Conservation (phyloP, 2,797 vertebrate species). For the Telmatherina bonti region DNA sequence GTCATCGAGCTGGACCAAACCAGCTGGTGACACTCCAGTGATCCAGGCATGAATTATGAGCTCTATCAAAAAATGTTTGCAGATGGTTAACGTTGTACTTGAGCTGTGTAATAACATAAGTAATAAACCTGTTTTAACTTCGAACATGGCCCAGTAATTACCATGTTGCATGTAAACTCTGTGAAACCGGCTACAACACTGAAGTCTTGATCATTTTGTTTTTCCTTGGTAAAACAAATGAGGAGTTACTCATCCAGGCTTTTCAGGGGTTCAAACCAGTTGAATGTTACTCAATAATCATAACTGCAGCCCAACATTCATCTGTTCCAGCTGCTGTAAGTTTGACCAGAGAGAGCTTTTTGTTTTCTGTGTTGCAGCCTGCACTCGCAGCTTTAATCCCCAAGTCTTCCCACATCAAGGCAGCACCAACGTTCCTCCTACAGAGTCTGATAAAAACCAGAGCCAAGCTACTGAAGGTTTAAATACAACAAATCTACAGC, state of each 20-base stretch:
- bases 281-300: slow-evolving; percentile 49
- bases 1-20: too few species aligned
- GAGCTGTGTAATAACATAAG: not conserved
- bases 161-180: too few species aligned
- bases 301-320: slow-evolving; percentile 51
- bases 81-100: too few species aligned
- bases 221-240: slow-evolving; percentile 9
- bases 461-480: slow-evolving; percentile 54
- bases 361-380: slow-evolving; percentile 53
- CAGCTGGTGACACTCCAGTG: too few species aligned
- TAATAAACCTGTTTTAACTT: not conserved
- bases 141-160: not conserved
- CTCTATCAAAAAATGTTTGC: too few species aligned
- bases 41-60: too few species aligned
- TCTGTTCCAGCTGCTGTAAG: slow-evolving; percentile 61
- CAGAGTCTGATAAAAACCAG: slow-evolving; percentile 65
- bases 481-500: slow-evolving; percentile 45
- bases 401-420: slow-evolving; percentile 37
- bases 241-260: not conserved
- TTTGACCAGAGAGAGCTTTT: slow-evolving; percentile 50
- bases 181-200: too few species aligned
- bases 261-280: slow-evolving; percentile 18
- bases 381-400: slow-evolving; percentile 46
- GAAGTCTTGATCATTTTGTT: not conserved
- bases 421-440: slow-evolving; percentile 49